phyloP scores from a whole-genome alignment of 2,797 vertebrate species.

The Spondyliosoma cantharus region DNA sequence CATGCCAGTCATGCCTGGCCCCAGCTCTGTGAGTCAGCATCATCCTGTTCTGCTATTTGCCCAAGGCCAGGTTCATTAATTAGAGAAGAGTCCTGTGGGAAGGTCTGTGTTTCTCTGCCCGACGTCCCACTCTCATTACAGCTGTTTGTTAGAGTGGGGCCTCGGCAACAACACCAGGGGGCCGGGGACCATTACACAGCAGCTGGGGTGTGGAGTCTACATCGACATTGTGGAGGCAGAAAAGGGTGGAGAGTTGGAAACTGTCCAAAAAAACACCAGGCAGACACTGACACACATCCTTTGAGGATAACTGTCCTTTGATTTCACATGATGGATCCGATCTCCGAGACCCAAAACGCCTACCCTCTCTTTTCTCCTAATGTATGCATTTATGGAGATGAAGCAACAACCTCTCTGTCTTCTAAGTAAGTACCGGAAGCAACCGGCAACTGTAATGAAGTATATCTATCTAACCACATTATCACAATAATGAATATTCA shows the following conservation, averaged over 20 bases:
- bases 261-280: constrained; percentile 20
- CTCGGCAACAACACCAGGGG: constrained; percentile 66
- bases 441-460: too few species aligned
- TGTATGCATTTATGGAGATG: neutral
- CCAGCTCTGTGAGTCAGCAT: constrained; percentile 77
- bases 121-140: constrained; percentile 81
- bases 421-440: constrained; percentile 18
- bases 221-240: constrained; percentile 38
- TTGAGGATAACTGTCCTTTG: neutral
- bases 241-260: constrained; percentile 37
- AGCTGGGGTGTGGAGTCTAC: constrained; percentile 55
- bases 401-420: neutral
- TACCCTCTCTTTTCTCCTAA: neutral
- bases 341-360: neutral
- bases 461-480: too few species aligned
- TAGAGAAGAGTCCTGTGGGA: constrained; percentile 82
- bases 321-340: constrained; percentile 26
- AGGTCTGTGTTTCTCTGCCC: constrained; percentile 77
- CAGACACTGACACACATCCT: constrained; percentile 6
- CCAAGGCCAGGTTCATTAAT: constrained; percentile 86
- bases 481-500: constrained; percentile 49
- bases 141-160: constrained; percentile 76
- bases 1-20: constrained; percentile 77
- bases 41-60: constrained; percentile 79
- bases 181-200: constrained; percentile 41